Conservation (phyloP, 2,888 invertebrate genomes). For the Palloptera scutellata region DNA sequence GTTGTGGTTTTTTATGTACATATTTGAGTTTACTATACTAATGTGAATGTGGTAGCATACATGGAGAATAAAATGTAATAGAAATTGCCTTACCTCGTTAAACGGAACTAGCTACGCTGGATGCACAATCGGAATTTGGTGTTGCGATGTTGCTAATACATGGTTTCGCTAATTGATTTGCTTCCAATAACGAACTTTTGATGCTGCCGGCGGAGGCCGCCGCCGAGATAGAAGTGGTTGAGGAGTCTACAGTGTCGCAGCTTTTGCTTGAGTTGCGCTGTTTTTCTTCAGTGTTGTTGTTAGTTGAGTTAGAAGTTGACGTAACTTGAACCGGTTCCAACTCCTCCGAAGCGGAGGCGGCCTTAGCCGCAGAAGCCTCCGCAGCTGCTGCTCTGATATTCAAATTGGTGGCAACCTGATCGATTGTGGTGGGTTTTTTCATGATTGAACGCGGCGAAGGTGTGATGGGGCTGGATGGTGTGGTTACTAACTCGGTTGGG, state of each 20-base stretch:
- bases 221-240: conserved; percentile 43
- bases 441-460: conserved; percentile 33
- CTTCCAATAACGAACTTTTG: conserved; percentile 19
- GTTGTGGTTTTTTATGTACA: too few relatives aligned
- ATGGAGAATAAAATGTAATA: too few relatives aligned
- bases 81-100: too few relatives aligned
- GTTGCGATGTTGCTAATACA: background rate
- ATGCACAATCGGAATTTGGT: too few relatives aligned
- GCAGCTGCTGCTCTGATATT: conserved; percentile 60
- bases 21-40: too few relatives aligned
- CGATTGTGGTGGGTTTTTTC: conserved; percentile 61
- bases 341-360: conserved; percentile 41
- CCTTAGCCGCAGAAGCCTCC: conserved; percentile 50
- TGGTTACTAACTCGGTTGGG: conserved; percentile 20
- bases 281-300: conserved; percentile 24
- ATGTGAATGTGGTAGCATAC: too few relatives aligned
- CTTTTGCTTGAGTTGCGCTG: too few relatives aligned
- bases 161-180: background rate
- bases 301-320: conserved; percentile 39
- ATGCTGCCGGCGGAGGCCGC: conserved; percentile 11
- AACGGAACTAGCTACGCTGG: too few relatives aligned
- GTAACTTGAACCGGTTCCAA: conserved; percentile 33
- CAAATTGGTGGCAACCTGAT: conserved; percentile 62
- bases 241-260: conserved; percentile 14
- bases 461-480: conserved; percentile 9